phyloP scores from a whole-genome alignment of 2,888 invertebrate species.

The Drosophila birchii region DNA sequence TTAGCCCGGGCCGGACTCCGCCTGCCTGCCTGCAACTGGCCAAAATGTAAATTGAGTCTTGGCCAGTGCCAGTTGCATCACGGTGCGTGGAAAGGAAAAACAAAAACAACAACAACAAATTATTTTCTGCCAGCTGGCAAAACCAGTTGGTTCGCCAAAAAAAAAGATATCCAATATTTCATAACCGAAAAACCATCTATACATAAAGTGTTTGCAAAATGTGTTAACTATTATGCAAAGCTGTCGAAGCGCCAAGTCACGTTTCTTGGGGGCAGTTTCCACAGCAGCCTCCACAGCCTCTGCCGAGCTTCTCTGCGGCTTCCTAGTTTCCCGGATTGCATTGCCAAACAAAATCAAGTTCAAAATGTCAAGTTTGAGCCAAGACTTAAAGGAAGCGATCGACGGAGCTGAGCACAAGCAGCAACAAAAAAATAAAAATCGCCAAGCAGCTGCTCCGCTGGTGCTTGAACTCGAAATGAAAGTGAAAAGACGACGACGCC shows the following conservation, averaged over 20 bases:
- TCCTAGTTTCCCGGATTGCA: constrained; percentile 20
- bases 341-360: constrained; percentile 61
- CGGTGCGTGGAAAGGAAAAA: constrained; percentile 14
- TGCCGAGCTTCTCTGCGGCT: background rate
- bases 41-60: constrained; percentile 44
- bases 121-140: constrained; percentile 43
- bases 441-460: constrained; percentile 47
- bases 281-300: background rate
- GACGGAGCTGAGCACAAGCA: constrained; percentile 24
- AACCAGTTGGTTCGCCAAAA: constrained; percentile 61
- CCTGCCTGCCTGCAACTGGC: constrained; percentile 16
- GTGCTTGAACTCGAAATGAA: constrained; percentile 82
- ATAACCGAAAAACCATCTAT: constrained; percentile 58
- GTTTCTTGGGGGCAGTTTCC: constrained; percentile 47
- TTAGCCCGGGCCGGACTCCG: constrained; percentile 18
- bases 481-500: constrained; percentile 76
- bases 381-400: constrained; percentile 30
- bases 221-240: constrained; percentile 74
- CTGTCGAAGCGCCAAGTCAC: constrained; percentile 61
- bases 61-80: constrained; percentile 43
- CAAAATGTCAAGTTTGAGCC: constrained; percentile 76
- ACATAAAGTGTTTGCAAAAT: constrained; percentile 46
- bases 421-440: constrained; percentile 21
- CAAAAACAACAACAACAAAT: constrained; percentile 7
- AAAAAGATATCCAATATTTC: constrained; percentile 50